Base-by-base conservation (phyloP, 1,140 invertebrate genomes). In the Halotydeus destructor region DNA sequence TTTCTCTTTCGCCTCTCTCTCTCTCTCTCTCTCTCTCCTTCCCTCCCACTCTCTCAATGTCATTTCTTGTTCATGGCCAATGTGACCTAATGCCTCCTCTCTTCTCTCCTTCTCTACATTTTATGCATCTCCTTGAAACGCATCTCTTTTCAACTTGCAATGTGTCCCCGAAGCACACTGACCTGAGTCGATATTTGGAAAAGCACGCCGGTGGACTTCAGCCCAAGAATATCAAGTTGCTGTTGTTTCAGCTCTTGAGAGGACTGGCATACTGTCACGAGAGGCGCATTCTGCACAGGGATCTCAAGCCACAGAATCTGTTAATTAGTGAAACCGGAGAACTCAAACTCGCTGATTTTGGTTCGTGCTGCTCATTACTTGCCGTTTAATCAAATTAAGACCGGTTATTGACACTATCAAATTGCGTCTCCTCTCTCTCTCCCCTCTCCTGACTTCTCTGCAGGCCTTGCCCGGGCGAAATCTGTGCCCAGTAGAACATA, bases 401-500 rank as follows among this genome's bases (percentile, higher is more conserved):
- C 12, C 16, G 11, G 22, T 34, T 5, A 19, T 30, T 34, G 14
- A 16, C 21, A 34, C n/a, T n/a, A n/a, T n/a, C n/a, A n/a, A n/a
- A n/a, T n/a, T n/a, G n/a, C n/a, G n/a, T n/a, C n/a, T n/a, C n/a
- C n/a, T n/a, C n/a, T n/a, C n/a, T n/a, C 11, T 14, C 35, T 43
- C 27, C 3, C 12, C n/a, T n/a, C n/a, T n/a, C n/a, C n/a, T n/a
- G n/a, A n/a, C n/a, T n/a, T n/a, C n/a, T n/a, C n/a, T n/a, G n/a
- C n/a, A 50, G 49, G 49, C 42, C 54, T 76, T 46, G 74, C 74
- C 22, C 55, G 74, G 50, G 73, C 74, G 26, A 75, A 76, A 57
- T 76, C 74, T 32, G 72, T 76, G 46, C 74, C 74, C 39, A 76
- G 71, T 8, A 75, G 75, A 55, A 76, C 75, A 3, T 76, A 74